These are phyloP conservation scores for Pygocentrus nattereri DNA, from an alignment of 2,797 vertebrate genomes.

Conservation along the genomic window DNA sequence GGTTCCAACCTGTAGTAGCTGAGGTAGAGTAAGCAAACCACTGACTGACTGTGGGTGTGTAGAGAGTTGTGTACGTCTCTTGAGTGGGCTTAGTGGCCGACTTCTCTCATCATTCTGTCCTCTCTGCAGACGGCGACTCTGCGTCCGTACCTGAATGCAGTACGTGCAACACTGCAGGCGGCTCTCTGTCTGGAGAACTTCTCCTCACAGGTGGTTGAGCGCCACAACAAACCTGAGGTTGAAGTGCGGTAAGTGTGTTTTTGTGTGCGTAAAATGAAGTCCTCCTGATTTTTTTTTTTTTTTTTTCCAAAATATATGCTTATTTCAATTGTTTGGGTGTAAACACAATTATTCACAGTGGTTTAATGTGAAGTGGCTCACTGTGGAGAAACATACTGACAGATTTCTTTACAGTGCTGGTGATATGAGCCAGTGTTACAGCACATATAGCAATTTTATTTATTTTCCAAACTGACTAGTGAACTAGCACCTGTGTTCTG, in stretches of 20 bases:
- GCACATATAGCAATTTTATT: too few species aligned
- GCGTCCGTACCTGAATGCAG: slow-evolving; percentile 95
- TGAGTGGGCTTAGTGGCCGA: background rate
- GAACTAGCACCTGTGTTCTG: too few species aligned
- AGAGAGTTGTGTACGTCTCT: background rate
- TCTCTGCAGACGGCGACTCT: slow-evolving; percentile 89
- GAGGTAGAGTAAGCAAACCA: background rate
- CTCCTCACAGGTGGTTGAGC: slow-evolving; percentile 96
- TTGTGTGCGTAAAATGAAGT: background rate
- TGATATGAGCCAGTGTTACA: too few species aligned
- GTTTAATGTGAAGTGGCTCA: too few species aligned
- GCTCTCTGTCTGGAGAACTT: slow-evolving; percentile 97
- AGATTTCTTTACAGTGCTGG: too few species aligned
- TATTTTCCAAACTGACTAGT: too few species aligned
- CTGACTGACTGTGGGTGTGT: background rate
- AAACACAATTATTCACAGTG: too few species aligned
- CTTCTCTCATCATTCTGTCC: background rate
- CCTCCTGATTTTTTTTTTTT: too few species aligned
- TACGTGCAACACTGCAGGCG: slow-evolving; percentile 95
- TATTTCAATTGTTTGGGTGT: too few species aligned
- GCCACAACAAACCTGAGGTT: slow-evolving; percentile 98
- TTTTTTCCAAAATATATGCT: too few species aligned
- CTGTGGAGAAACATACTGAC: too few species aligned
- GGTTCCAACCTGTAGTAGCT: slow-evolving; percentile 47
- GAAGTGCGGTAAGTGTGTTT: slow-evolving; percentile 88